Conservation (phyloP, 2,888 invertebrate species). For the Catotricha subobsoleta region DNA sequence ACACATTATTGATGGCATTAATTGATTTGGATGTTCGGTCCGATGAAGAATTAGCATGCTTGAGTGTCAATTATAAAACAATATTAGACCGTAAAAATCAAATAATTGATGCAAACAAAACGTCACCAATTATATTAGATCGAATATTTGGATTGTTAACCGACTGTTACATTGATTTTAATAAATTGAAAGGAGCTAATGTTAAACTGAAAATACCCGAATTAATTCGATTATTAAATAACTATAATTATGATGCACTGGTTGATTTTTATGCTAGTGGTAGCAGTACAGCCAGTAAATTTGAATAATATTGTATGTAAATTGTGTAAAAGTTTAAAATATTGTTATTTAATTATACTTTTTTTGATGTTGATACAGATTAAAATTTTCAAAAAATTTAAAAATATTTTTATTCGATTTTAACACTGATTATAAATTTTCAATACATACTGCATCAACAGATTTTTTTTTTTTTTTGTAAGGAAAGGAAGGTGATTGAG, state of each 20-base stretch:
- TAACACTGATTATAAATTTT: too few species aligned
- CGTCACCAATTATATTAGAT: constrained; percentile 11
- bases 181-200: constrained; percentile 17
- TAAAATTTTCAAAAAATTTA: too few species aligned
- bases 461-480: too few species aligned
- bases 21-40: constrained; percentile 16
- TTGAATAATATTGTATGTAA: too few species aligned
- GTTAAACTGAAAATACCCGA: constrained; percentile 15
- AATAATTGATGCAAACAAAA: constrained; percentile 14
- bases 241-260: constrained; percentile 13
- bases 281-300: too few species aligned
- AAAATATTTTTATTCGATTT: too few species aligned
- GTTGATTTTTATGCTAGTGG: constrained; percentile 8
- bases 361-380: too few species aligned
- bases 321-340: too few species aligned
- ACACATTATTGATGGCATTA: constrained; percentile 14
- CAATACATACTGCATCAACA: too few species aligned
- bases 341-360: too few species aligned
- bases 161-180: constrained; percentile 16
- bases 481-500: too few species aligned
- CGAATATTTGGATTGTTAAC: constrained; percentile 15
- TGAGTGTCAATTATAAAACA: constrained; percentile 15
- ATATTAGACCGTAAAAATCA: constrained; percentile 13
- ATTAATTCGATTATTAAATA: constrained; percentile 13
- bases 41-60: constrained; percentile 14